Evolutionary conservation across 2,888 invertebrate species (phyloP).

Genomic region (Eupithecia centaureata): DNA sequence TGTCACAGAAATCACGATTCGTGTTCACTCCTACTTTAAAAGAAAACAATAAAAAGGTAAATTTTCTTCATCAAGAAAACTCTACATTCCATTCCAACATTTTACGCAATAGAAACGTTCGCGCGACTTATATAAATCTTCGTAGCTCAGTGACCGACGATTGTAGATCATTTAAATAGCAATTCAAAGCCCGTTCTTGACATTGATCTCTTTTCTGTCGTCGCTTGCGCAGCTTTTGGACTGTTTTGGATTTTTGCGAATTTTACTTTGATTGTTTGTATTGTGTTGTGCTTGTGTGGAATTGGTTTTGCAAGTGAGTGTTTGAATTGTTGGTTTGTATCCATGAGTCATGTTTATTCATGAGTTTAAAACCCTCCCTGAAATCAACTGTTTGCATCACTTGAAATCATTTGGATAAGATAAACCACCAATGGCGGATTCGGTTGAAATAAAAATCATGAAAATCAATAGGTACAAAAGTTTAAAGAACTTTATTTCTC

Average conservation of each 20-base stretch:
- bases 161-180: constrained; percentile 81
- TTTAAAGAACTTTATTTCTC: too few relatives aligned
- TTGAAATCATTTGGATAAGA: background rate
- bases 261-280: background rate
- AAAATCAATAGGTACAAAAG: too few relatives aligned
- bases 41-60: background rate
- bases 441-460: too few relatives aligned
- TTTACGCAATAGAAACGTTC: background rate
- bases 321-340: background rate
- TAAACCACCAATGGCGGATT: too few relatives aligned
- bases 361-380: background rate
- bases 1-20: background rate
- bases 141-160: constrained; percentile 51
- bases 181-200: constrained; percentile 69
- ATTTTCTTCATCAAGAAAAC: background rate
- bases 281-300: constrained; percentile 8
- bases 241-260: background rate
- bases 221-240: constrained; percentile 53
- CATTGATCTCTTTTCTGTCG: constrained; percentile 68
- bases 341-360: too few relatives aligned
- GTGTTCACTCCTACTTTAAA: background rate
- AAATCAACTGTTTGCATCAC: background rate
- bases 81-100: background rate
- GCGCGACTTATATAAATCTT: constrained; percentile 10
- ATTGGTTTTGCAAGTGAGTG: constrained; percentile 3